Percentiles rank a stretch among this genome's conserved stretches.
Evolutionary conservation across 2,888 invertebrate genomes (phyloP).

Genomic region (Caenorhabditis macrosperma): DNA sequence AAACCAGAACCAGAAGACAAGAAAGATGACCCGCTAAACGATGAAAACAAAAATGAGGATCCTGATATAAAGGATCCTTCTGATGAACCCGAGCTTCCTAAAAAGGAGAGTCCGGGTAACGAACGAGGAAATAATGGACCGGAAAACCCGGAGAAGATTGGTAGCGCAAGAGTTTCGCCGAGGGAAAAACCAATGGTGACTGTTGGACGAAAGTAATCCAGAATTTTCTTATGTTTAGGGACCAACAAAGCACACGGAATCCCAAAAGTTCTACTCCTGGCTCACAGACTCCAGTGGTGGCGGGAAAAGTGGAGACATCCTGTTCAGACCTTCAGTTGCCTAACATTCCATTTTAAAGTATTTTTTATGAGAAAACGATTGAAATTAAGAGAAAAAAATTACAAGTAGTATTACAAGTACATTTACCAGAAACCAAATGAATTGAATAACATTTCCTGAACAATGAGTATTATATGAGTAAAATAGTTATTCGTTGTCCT

Average conservation of each 20-base stretch:
- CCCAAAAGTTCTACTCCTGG: constrained; percentile 66
- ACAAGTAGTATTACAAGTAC: not conserved
- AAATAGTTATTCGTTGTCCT: constrained; percentile 20
- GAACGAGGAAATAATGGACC: not conserved
- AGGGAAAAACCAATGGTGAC: constrained; percentile 9
- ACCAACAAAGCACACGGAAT: constrained; percentile 52
- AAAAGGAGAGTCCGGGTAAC: not conserved
- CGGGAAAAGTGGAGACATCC: constrained; percentile 41
- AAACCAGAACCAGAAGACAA: constrained; percentile 34
- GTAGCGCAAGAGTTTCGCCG: too few species aligned
- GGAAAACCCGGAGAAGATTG: not conserved
- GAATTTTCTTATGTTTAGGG: constrained; percentile 13
- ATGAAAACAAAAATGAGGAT: constrained; percentile 36
- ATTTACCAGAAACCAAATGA: not conserved
- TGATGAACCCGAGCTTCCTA: not conserved
- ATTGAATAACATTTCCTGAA: not conserved
- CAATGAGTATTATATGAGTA: too few species aligned
- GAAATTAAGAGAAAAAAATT: constrained; percentile 1
- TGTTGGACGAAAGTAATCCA: not conserved
- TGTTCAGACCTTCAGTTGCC: constrained; percentile 43
- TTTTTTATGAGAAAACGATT: not conserved
- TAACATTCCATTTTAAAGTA: too few species aligned
- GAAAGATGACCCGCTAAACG: constrained; percentile 37
- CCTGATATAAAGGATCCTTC: constrained; percentile 11
- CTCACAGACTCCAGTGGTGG: constrained; percentile 30